Evolutionary conservation across 2,113 vertebrate species (phyloP).

Genomic region (Rynchops niger): DNA sequence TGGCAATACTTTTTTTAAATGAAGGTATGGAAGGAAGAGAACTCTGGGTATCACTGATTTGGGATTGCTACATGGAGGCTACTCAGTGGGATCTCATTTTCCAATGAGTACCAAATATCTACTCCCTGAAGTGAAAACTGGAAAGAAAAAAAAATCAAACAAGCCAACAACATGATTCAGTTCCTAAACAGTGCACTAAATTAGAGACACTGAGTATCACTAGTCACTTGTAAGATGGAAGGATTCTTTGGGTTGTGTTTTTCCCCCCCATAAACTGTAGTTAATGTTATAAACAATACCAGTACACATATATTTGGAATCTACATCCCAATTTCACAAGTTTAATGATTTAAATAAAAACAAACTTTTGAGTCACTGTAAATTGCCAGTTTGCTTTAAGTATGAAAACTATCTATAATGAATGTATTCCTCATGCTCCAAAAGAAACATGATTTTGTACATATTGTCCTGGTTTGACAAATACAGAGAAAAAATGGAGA

Average conservation of each 20-base stretch:
- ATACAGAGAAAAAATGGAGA: background rate
- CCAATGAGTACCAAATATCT: background rate
- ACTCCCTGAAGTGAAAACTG: background rate
- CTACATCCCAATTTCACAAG: background rate
- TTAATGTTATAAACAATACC: background rate
- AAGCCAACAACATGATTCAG: background rate
- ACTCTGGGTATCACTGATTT: background rate
- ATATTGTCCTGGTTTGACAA: background rate
- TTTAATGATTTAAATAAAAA: background rate
- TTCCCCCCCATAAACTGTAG: background rate
- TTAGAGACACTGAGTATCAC: background rate
- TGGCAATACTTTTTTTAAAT: background rate
- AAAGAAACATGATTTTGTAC: background rate
- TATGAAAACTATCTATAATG: background rate
- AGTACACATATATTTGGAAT: background rate
- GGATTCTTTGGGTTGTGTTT: fast-evolving
- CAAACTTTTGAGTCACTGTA: background rate
- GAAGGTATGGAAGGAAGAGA: background rate
- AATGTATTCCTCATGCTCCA: background rate
- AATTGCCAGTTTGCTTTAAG: background rate
- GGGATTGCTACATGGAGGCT: background rate
- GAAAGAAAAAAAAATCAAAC: background rate
- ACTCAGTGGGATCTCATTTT: background rate
- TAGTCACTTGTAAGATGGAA: background rate
- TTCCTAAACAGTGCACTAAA: background rate